Conservation (phyloP, 2,888 invertebrate species). For the Dysmachus trigonus region DNA sequence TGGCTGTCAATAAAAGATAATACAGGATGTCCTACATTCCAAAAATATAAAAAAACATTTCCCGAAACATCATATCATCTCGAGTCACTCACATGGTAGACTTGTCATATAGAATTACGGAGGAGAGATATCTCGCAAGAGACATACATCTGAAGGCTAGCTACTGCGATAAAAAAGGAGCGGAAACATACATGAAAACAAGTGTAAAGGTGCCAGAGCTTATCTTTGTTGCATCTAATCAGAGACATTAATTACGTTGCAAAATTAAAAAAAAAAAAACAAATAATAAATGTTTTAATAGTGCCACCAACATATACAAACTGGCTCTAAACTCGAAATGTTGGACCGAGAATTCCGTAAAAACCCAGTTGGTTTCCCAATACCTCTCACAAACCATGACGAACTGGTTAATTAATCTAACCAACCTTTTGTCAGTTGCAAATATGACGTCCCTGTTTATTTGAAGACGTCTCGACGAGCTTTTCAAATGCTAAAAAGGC, state of each 20-base stretch:
- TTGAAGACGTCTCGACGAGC: neutral
- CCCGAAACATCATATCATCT: neutral
- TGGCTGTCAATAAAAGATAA: neutral
- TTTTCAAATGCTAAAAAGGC: neutral
- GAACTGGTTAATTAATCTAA: conserved; percentile 16
- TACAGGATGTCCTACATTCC: neutral
- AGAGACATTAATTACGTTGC: neutral
- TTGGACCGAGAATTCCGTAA: neutral
- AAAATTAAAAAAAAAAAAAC: neutral
- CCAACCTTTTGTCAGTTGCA: neutral
- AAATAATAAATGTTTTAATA: neutral
- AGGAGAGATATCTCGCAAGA: neutral
- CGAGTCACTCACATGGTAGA: neutral
- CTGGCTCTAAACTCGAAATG: neutral
- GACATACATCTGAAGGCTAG: neutral
- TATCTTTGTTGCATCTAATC: neutral
- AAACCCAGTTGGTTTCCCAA: neutral
- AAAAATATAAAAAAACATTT: neutral
- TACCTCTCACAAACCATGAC: neutral
- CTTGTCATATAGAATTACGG: neutral
- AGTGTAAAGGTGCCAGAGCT: neutral
- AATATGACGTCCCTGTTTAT: neutral
- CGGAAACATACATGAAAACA: neutral
- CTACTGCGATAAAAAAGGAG: neutral
- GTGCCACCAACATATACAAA: neutral